Evolutionary conservation across 1,140 invertebrate genomes (phyloP).

Genomic region (Mya arenaria): DNA sequence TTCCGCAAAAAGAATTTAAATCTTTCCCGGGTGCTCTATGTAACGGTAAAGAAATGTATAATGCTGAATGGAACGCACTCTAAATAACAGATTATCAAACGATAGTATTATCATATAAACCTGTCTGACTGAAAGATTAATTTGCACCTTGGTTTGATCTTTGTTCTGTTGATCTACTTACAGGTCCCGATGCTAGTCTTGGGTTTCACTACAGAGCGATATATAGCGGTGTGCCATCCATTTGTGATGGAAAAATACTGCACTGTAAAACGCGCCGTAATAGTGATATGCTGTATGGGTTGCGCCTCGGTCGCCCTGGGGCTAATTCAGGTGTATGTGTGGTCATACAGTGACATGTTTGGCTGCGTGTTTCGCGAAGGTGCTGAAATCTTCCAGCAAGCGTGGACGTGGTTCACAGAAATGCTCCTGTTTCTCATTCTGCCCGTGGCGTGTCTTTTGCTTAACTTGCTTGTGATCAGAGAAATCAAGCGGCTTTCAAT

Average conservation of each 20-base stretch:
- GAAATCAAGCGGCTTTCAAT: slow-evolving; percentile 72
- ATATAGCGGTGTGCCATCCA: slow-evolving; percentile 97
- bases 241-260: slow-evolving; percentile 83
- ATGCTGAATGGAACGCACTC: too few relatives aligned
- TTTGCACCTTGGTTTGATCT: too few relatives aligned
- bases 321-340: slow-evolving; percentile 72
- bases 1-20: too few relatives aligned
- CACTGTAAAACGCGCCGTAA: slow-evolving; percentile 67
- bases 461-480: slow-evolving; percentile 77
- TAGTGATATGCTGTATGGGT: slow-evolving; percentile 59
- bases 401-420: slow-evolving; percentile 78
- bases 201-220: slow-evolving; percentile 96
- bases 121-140: too few relatives aligned
- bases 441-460: slow-evolving; percentile 73
- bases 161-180: too few relatives aligned
- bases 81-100: too few relatives aligned
- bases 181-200: slow-evolving; percentile 76
- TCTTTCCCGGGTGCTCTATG: too few relatives aligned
- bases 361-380: slow-evolving; percentile 21
- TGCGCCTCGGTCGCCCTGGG: slow-evolving; percentile 62
- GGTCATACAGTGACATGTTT: slow-evolving; percentile 58
- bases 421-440: slow-evolving; percentile 73
- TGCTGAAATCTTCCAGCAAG: slow-evolving; percentile 60
- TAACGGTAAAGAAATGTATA: too few relatives aligned
- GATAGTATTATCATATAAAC: too few relatives aligned